Evolutionary conservation across 1,140 invertebrate species (phyloP).

Genomic region (Caenorhabditis inopinata): DNA sequence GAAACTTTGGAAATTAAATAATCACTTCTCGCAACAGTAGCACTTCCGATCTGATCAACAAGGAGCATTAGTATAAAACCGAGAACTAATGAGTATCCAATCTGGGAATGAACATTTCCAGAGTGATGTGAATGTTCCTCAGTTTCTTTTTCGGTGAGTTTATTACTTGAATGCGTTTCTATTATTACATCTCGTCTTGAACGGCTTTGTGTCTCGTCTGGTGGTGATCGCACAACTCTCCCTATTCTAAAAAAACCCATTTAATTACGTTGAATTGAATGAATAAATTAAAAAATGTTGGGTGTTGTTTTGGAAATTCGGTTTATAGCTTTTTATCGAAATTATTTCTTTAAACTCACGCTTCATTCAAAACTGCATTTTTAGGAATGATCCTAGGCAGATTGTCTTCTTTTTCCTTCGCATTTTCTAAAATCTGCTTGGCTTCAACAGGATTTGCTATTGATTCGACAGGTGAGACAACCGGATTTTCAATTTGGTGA

Average conservation of each 20-base stretch:
- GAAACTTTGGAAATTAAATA: conserved; percentile 19
- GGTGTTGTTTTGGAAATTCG: no score
- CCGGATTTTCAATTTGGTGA: not conserved
- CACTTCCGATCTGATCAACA: conserved; percentile 73
- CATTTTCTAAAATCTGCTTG: conserved; percentile 30
- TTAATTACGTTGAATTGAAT: conserved; percentile 30
- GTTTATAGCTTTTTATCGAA: no score
- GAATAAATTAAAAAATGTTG: no score
- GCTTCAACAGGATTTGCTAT: not conserved
- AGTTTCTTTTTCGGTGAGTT: not conserved
- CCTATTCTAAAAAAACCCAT: not conserved
- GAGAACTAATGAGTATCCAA: conserved; percentile 76
- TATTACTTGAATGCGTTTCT: not conserved
- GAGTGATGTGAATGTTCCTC: not conserved
- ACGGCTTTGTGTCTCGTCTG: not conserved
- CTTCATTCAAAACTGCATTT: conserved; percentile 42
- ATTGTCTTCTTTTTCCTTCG: conserved; percentile 34
- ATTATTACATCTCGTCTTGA: not conserved
- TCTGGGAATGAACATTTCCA: conserved; percentile 58
- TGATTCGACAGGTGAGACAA: not conserved
- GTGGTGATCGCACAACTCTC: not conserved
- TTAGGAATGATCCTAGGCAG: conserved; percentile 41
- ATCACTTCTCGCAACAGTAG: conserved; percentile 45
- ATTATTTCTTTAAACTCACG: no score
- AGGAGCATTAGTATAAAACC: conserved; percentile 97